Base-by-base conservation (phyloP, 2,888 invertebrate genomes). In the Nasonovia ribisnigri region DNA sequence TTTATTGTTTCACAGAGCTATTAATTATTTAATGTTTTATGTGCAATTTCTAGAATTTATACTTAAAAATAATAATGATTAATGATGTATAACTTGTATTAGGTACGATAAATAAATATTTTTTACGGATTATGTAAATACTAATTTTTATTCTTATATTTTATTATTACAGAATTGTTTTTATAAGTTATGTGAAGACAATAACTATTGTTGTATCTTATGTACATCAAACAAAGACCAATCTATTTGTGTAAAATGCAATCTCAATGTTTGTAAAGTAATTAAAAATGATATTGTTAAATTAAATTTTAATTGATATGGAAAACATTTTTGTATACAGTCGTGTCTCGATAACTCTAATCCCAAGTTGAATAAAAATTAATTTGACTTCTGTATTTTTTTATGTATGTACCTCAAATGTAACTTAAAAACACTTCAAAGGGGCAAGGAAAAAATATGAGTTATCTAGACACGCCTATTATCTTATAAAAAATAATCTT, bases 261-360 rank as follows among this genome's bases (percentile, higher is more conserved):
- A 84, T 36, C 20, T 93, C 29, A 93, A 93, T 57, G 46, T 84
- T 90, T 93, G 93, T 60, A 84, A 93, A 16, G 93, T 93, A 90
- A 93, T 84, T 84, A 46, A 54, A 42, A 29, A 54, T 36, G 26
- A 36, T 10, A 54, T 54, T 51, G 60, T 46, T 43, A 10, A n/a
- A 90, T 29, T 46, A 57, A 29, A 67, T 42, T 29, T 42, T 10
- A 29, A 51, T 88, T n/a, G n/a, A 54, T 46, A 0, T 10, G 10
- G 29, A 84, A 84, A 42, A 84, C 20, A 84, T 42, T 54, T n/a
- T 24, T 54, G 16, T 54, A 20, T 54, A 54, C 16, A 54, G 54
- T 24, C 54, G 0, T 20, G 16, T 54, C 20, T 54, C 54, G 2
- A 20, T 54, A 54, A 54, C 20, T 24, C 0, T 3, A 20, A 54